Evolutionary conservation across 2,113 vertebrate genomes (phyloP).

Genomic region (Megalops atlanticus): DNA sequence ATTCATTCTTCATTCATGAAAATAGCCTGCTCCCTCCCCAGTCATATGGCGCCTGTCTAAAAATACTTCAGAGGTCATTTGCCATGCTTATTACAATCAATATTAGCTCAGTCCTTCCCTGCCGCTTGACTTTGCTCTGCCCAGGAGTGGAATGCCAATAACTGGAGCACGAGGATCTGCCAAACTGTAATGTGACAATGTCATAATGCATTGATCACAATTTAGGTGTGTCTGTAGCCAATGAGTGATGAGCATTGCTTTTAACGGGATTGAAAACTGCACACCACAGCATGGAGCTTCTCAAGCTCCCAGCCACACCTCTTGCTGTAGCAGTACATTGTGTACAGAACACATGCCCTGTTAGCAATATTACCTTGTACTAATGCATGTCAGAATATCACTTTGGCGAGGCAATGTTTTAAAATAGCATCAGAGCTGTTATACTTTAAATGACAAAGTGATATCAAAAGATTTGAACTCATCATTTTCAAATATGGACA

Average conservation of each 20-base stretch:
- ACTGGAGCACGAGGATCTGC: background rate
- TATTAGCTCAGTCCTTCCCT: constrained; percentile 45
- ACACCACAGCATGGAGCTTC: background rate
- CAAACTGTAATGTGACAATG: background rate
- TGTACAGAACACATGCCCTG: too few relatives aligned
- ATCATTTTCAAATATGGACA: too few relatives aligned
- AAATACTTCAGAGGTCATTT: constrained; percentile 71
- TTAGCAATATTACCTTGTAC: too few relatives aligned
- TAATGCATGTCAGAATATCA: too few relatives aligned
- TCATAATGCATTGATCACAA: background rate
- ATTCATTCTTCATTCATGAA: constrained; percentile 67
- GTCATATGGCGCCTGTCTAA: constrained; percentile 63
- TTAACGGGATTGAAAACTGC: background rate
- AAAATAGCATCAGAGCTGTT: too few relatives aligned
- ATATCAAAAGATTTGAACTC: too few relatives aligned
- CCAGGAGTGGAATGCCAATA: background rate
- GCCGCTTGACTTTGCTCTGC: constrained; percentile 26
- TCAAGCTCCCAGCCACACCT: too few relatives aligned
- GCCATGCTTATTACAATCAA: constrained; percentile 66
- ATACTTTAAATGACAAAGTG: too few relatives aligned
- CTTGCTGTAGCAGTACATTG: too few relatives aligned
- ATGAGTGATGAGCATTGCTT: background rate
- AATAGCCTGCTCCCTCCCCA: constrained; percentile 56
- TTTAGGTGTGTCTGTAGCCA: background rate
- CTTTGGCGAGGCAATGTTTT: too few relatives aligned